phyloP scores from a whole-genome alignment of 2,113 vertebrate genomes.

The Choloepus hoffmanni region DNA sequence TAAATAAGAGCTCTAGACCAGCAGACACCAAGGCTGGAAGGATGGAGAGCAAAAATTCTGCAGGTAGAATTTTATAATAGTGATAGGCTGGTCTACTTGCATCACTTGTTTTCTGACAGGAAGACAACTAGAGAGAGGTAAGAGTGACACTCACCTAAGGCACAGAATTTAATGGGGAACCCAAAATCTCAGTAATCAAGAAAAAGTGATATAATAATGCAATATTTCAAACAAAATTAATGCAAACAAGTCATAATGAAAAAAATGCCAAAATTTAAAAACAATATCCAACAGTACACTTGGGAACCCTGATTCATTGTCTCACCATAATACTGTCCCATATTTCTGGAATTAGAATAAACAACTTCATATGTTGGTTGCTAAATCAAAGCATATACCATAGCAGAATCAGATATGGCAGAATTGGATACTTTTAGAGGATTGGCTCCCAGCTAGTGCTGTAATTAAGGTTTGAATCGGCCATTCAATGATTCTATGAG shows the following conservation, averaged over 20 bases:
- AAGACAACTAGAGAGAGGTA: no score
- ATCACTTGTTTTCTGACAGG: no score
- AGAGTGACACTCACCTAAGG: no score
- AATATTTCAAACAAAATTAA: background rate
- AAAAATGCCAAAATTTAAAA: background rate
- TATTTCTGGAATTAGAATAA: background rate
- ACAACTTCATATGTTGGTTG: background rate
- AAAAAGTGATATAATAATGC: background rate
- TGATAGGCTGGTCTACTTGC: no score
- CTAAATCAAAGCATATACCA: background rate
- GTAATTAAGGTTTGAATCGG: background rate
- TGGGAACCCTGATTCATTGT: background rate
- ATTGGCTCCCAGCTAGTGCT: background rate
- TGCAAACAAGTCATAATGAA: no score
- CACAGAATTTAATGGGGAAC: no score
- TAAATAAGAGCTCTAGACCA: no score
- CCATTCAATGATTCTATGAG: background rate
- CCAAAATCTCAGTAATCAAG: no score
- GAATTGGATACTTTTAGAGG: background rate
- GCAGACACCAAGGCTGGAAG: no score
- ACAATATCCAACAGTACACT: no score
- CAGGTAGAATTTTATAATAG: no score
- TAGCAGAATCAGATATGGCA: background rate
- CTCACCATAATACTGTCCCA: background rate
- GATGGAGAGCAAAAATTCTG: no score